Percentiles rank a stretch among this genome's conserved stretches.
phyloP scores from a whole-genome alignment of 2,888 invertebrate species.

The Pedicia rivosa region DNA sequence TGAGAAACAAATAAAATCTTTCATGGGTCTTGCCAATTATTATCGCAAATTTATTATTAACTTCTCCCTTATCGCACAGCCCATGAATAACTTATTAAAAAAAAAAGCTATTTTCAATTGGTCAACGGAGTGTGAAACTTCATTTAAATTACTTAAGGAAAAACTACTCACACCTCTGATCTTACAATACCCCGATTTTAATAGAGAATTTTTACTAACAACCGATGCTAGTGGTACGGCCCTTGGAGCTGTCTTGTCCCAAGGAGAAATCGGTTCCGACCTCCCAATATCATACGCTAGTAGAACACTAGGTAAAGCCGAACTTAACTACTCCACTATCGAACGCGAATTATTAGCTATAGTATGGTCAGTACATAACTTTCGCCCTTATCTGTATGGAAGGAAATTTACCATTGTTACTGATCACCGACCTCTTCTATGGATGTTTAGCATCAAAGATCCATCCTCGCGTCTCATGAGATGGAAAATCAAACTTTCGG shows the following conservation, averaged over 20 bases:
- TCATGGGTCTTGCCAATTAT: no score
- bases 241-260: conserved; percentile 4
- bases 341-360: conserved; percentile 7
- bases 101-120: no score
- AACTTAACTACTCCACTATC: conserved; percentile 9
- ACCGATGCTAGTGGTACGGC: no score
- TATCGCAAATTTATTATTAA: no score
- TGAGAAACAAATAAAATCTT: no score
- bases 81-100: no score
- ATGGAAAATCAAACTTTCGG: conserved; percentile 17
- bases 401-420: conserved; percentile 16
- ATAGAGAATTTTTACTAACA: no score
- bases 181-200: no score
- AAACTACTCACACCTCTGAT: no score
- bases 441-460: conserved; percentile 14
- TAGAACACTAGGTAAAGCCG: conserved; percentile 14
- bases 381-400: conserved; percentile 17
- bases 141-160: no score
- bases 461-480: conserved; percentile 15
- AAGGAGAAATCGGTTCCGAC: not conserved
- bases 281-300: conserved; percentile 15
- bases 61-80: no score
- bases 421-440: conserved; percentile 17
- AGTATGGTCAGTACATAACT: conserved; percentile 10
- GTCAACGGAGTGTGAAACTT: no score